Evolutionary conservation across 2,113 vertebrate species (phyloP).

Genomic region (Tyto alba): DNA sequence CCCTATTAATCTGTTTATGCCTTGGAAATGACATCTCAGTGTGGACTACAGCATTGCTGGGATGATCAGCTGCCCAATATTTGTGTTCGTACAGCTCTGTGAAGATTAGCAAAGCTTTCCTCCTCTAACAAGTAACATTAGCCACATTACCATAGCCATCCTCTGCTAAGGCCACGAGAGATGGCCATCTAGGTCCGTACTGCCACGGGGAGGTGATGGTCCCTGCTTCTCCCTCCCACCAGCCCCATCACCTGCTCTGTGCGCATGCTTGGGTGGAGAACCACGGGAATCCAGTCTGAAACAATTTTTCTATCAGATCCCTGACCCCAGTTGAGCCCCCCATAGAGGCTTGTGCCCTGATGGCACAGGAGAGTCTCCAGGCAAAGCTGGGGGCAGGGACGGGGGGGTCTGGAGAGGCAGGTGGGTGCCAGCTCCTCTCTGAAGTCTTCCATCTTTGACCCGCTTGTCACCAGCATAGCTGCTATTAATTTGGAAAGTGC

Average conservation of each 20-base stretch:
- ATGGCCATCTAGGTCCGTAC: background rate
- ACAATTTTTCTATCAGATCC: background rate
- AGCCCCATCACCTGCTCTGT: background rate
- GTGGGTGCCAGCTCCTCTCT: background rate
- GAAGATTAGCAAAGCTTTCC: background rate
- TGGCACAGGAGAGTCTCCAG: background rate
- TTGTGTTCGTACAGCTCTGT: background rate
- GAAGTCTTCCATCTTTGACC: background rate
- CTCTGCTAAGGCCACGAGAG: background rate
- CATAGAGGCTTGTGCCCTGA: rapidly evolving
- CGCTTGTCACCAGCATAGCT: background rate
- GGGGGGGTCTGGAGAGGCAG: background rate
- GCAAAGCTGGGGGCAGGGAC: background rate
- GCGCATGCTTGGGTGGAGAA: background rate
- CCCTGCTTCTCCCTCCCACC: background rate
- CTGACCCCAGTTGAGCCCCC: background rate
- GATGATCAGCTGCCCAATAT: background rate
- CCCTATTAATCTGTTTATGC: background rate
- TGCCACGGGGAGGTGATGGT: background rate
- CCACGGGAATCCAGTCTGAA: background rate
- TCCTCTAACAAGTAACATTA: background rate
- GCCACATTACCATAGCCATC: background rate
- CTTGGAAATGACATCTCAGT: background rate
- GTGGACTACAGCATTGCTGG: background rate
- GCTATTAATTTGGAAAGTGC: background rate